Evolutionary conservation across 2,113 vertebrate genomes (phyloP).

Genomic region (Gavialis gangeticus): DNA sequence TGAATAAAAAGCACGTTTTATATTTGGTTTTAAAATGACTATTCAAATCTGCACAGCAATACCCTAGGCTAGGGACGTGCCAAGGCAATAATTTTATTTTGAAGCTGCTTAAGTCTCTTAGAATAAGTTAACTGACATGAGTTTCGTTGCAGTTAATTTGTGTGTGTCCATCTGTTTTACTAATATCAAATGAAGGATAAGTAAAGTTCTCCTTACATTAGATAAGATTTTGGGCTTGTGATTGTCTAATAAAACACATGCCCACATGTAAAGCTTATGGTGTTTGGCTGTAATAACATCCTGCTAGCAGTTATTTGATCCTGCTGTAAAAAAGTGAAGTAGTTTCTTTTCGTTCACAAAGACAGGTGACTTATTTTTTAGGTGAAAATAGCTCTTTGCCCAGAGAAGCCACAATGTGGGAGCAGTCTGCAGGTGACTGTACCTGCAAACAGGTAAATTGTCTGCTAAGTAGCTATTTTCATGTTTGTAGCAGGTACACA

Average conservation of each 20-base stretch:
- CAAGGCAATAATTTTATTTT: constrained; percentile 54
- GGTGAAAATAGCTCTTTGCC: not conserved
- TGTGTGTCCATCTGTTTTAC: constrained; percentile 6
- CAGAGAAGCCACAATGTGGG: not conserved
- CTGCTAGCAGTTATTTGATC: not conserved
- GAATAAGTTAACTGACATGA: constrained; percentile 57
- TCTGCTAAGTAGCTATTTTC: constrained; percentile 8
- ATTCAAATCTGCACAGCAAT: constrained; percentile 60
- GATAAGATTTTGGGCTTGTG: not conserved
- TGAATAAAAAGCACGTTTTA: constrained; percentile 47
- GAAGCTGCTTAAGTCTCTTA: constrained; percentile 42
- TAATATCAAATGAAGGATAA: not conserved
- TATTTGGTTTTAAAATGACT: constrained; percentile 61
- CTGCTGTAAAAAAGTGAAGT: not conserved
- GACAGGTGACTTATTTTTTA: not conserved
- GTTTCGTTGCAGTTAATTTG: constrained; percentile 19
- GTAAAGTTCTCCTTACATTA: constrained; percentile 33
- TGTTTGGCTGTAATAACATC: not conserved
- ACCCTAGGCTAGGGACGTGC: constrained; percentile 8
- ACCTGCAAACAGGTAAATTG: constrained; percentile 15
- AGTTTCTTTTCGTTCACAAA: not conserved
- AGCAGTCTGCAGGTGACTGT: not conserved
- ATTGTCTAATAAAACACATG: not conserved
- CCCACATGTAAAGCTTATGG: not conserved
- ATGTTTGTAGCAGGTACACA: not conserved